Percentiles rank a stretch among this genome's conserved stretches.
Evolutionary conservation across 2,888 invertebrate species (phyloP).

Genomic region (Bombyx huttoni): DNA sequence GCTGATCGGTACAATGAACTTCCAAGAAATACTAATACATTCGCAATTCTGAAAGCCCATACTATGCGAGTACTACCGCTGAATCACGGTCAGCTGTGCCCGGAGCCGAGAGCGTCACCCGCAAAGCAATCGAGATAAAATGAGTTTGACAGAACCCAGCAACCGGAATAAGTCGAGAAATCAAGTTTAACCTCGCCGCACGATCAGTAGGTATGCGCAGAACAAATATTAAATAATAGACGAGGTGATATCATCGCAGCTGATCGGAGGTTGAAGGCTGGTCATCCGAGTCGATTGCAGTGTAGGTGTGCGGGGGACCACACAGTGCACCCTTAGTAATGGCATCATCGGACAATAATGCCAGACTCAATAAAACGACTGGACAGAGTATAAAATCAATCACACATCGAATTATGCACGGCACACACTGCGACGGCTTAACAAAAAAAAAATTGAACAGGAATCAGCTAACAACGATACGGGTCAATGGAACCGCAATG

Average conservation of each 20-base stretch:
- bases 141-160: slow-evolving; percentile 3
- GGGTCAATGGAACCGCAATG: slow-evolving; percentile 14
- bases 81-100: slow-evolving; percentile 31
- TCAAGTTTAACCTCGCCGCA: slow-evolving; percentile 11
- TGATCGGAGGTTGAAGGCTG: slow-evolving; percentile 62
- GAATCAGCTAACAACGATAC: neutral
- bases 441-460: slow-evolving; percentile 4
- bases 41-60: slow-evolving; percentile 28
- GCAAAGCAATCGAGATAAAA: slow-evolving; percentile 5
- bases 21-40: slow-evolving; percentile 36
- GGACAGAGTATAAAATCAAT: slow-evolving; percentile 1
- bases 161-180: slow-evolving; percentile 10
- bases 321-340: slow-evolving; percentile 2
- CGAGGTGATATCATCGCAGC: slow-evolving; percentile 56
- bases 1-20: slow-evolving; percentile 60
- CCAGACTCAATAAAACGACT: slow-evolving; percentile 1
- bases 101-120: slow-evolving; percentile 4
- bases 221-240: slow-evolving; percentile 39
- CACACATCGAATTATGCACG: slow-evolving; percentile 3
- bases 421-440: slow-evolving; percentile 3
- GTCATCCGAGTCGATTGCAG: slow-evolving; percentile 25
- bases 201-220: slow-evolving; percentile 13
- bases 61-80: slow-evolving; percentile 17
- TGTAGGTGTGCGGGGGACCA: slow-evolving; percentile 31
- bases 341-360: slow-evolving; percentile 5